A percentile compares a stretch with the other conserved stretches of the same genome.
Evolutionary conservation across 1,140 invertebrate genomes (phyloP).

Genomic region (Tetramorium alpestre): DNA sequence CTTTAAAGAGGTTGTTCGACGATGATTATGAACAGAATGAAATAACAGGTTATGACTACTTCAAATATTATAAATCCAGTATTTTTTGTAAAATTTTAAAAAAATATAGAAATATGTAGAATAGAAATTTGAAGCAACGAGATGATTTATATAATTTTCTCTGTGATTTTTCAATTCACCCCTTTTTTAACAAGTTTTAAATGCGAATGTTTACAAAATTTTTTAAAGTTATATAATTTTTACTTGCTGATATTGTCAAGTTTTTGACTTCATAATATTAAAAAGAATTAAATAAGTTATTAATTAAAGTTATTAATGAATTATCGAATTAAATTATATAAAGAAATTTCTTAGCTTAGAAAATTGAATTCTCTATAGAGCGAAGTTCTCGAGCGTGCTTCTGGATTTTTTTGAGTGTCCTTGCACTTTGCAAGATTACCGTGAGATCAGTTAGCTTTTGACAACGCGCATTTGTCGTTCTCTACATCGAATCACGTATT

Average conservation of each 20-base stretch:
- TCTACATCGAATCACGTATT: constrained; percentile 28
- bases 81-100: neutral
- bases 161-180: neutral
- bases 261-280: neutral
- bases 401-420: constrained; percentile 1
- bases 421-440: constrained; percentile 46
- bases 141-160: neutral
- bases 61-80: neutral
- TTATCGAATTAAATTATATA: neutral
- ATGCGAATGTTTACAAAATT: neutral
- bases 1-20: neutral
- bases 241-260: neutral
- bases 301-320: neutral
- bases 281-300: neutral
- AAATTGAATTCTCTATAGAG: neutral
- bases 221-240: neutral
- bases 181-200: neutral
- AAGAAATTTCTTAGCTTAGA: neutral
- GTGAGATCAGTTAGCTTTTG: constrained; percentile 6
- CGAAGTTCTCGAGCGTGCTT: neutral
- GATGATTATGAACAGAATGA: neutral
- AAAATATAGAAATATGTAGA: neutral
- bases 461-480: constrained; percentile 1
- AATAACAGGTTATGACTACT: neutral
- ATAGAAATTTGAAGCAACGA: neutral